Percentiles rank a stretch among this genome's conserved stretches.
Evolutionary conservation across 1,140 invertebrate species (phyloP).

Genomic region (Calosoma granatense): DNA sequence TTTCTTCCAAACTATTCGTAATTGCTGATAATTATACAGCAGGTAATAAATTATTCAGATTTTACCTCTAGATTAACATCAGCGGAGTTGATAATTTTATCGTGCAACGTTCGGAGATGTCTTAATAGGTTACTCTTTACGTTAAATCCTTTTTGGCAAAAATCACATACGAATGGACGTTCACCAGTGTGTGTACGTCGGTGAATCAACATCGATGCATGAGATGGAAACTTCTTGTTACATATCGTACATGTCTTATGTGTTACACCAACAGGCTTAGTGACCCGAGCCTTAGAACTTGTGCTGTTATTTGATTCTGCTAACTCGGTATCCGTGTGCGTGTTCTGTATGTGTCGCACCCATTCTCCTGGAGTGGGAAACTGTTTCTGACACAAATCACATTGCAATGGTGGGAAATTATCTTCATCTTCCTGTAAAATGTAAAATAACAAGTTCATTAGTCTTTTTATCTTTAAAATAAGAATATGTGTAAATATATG

Average conservation of each 20-base stretch:
- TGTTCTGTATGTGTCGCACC: conserved; percentile 72
- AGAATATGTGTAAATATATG: too few relatives aligned
- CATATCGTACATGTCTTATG: conserved; percentile 60
- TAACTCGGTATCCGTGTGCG: conserved; percentile 73
- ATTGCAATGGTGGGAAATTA: conserved; percentile 57
- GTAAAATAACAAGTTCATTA: not conserved
- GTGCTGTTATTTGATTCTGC: conserved; percentile 66
- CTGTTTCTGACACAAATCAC: conserved; percentile 70
- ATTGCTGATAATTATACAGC: too few relatives aligned
- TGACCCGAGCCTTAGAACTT: conserved; percentile 36
- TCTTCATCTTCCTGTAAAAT: conserved; percentile 47
- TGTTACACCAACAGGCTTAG: conserved; percentile 15
- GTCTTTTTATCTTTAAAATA: too few relatives aligned
- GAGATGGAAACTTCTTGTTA: conserved; percentile 64
- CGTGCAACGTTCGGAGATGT: conserved; percentile 60
- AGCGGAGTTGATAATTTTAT: conserved; percentile 46
- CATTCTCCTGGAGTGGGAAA: conserved; percentile 73
- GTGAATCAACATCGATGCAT: conserved; percentile 66
- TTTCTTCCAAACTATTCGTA: too few relatives aligned
- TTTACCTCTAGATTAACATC: conserved; percentile 16
- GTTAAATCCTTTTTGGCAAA: conserved; percentile 67
- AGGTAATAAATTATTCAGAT: too few relatives aligned
- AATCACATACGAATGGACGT: conserved; percentile 58
- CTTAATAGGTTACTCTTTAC: conserved; percentile 65
- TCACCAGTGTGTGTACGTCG: conserved; percentile 60